A percentile compares a stretch with the other conserved stretches of the same genome.
phyloP scores from a whole-genome alignment of 2,797 vertebrate genomes.

The Cyclura pinguis region DNA sequence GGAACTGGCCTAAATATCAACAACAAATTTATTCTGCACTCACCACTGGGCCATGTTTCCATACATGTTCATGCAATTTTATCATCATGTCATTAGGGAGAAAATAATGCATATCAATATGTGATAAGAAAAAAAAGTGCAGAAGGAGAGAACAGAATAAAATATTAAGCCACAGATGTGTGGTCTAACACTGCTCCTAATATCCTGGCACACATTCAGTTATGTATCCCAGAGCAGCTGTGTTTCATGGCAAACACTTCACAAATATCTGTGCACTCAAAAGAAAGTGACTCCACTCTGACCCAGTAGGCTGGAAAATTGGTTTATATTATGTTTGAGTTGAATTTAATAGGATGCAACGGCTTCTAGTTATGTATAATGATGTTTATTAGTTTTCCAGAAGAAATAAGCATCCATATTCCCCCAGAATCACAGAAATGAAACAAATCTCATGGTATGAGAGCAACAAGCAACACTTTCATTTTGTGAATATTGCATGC shows the following conservation, averaged over 20 bases:
- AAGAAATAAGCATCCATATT: slow-evolving; percentile 32
- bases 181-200: background rate
- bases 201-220: background rate
- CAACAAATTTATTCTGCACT: background rate
- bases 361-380: background rate
- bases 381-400: slow-evolving; percentile 16
- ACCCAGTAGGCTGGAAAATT: slow-evolving; percentile 45
- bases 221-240: background rate
- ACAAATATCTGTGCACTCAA: slow-evolving; percentile 27
- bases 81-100: background rate
- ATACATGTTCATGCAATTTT: background rate
- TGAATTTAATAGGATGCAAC: slow-evolving; percentile 20
- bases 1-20: background rate
- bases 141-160: background rate
- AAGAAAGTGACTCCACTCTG: slow-evolving; percentile 26
- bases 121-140: background rate
- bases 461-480: background rate
- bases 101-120: slow-evolving; percentile 5
- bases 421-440: background rate
- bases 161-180: slow-evolving; percentile 5
- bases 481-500: background rate
- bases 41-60: background rate
- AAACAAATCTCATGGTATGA: slow-evolving; percentile 13
- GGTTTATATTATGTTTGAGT: slow-evolving; percentile 44
- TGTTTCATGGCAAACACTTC: slow-evolving; percentile 15